Conservation (phyloP, 2,113 vertebrate genomes). For the Spilogale gracilis region DNA sequence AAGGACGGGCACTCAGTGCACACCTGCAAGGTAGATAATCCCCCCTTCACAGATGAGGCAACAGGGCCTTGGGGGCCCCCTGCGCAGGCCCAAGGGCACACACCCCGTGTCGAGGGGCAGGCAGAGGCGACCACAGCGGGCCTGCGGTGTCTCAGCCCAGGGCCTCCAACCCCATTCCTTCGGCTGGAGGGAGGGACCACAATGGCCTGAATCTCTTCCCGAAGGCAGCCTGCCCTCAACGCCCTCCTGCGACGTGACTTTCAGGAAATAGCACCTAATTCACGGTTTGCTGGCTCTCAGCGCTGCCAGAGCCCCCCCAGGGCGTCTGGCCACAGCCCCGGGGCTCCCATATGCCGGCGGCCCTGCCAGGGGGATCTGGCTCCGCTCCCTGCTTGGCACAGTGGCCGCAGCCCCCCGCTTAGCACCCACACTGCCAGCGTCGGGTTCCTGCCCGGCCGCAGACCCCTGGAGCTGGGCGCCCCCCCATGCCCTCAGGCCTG, state of each 20-base stretch:
- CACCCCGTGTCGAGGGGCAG: too few relatives aligned
- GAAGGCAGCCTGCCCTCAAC: background rate
- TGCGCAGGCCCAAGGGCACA: rapidly evolving
- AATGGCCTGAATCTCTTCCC: background rate
- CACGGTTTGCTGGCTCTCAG: background rate
- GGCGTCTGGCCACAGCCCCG: conserved; percentile 55
- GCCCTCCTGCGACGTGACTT: background rate
- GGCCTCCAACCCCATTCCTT: rapidly evolving
- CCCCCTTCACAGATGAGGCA: background rate
- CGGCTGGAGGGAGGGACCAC: background rate
- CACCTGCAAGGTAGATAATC: rapidly evolving
- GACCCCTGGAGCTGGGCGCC: background rate
- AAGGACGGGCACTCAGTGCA: rapidly evolving
- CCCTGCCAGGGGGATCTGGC: conserved; percentile 60
- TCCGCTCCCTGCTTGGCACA: background rate
- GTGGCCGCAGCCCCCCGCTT: background rate
- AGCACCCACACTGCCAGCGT: background rate
- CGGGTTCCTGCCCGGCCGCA: background rate
- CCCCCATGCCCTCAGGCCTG: rapidly evolving
- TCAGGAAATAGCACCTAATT: conserved; percentile 76
- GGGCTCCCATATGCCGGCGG: conserved; percentile 22
- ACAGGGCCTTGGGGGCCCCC: too few relatives aligned
- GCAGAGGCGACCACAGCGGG: rapidly evolving
- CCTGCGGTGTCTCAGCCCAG: rapidly evolving
- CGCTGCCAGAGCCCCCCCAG: background rate